Percentiles rank a stretch among this genome's conserved stretches.
Evolutionary conservation across 2,797 vertebrate genomes (phyloP).

Genomic region (Falco columbarius): DNA sequence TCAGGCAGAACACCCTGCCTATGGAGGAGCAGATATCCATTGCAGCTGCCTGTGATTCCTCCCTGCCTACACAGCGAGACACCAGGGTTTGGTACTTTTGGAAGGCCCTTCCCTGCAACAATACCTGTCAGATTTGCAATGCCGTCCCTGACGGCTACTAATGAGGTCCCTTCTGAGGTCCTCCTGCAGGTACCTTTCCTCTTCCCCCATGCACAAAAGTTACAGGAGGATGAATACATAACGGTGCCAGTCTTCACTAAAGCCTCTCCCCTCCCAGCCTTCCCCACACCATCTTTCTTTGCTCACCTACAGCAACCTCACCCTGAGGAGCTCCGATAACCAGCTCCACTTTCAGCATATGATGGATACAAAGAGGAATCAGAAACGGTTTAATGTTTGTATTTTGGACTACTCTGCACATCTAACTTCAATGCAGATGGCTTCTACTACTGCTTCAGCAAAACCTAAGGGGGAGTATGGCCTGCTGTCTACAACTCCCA

Average conservation of each 20-base stretch:
- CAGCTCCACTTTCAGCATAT: neutral
- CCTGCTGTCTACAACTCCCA: neutral
- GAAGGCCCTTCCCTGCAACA: neutral
- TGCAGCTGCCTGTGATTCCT: neutral
- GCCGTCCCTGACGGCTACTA: accelerated
- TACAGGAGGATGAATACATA: neutral
- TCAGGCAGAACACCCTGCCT: neutral
- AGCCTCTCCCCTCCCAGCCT: neutral
- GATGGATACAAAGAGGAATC: neutral
- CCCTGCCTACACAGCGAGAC: neutral
- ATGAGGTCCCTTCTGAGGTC: neutral
- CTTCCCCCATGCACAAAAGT: neutral
- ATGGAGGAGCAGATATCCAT: accelerated
- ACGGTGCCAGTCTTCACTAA: accelerated
- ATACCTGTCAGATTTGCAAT: neutral
- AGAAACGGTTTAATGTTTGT: neutral
- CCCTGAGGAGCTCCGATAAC: neutral
- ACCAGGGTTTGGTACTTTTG: neutral
- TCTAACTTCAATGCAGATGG: neutral
- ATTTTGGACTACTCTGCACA: neutral
- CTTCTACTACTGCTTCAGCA: neutral
- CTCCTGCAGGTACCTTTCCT: neutral
- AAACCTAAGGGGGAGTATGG: neutral
- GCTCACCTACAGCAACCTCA: neutral
- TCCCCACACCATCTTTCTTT: neutral